Evolutionary conservation across 2,797 vertebrate genomes (phyloP), one percentile per base, ranked within the genome.

Genomic region (Trachurus trachurus): DNA sequence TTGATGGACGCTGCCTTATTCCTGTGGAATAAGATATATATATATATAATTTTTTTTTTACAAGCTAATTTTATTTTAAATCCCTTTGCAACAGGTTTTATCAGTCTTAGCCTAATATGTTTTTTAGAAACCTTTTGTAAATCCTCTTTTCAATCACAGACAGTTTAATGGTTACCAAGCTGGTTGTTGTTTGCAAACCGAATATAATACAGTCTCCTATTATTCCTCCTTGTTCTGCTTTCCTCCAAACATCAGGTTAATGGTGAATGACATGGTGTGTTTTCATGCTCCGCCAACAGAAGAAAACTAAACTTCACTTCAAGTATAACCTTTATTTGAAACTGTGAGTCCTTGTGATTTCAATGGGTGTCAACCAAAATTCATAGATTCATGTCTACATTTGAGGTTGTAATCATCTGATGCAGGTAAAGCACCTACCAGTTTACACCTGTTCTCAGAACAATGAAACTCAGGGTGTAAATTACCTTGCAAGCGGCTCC

Each of bases 1-100:
- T 69, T 54, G 40, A 86, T 75, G 49, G 79, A 63, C 47, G 10
- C 58, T 81, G 47, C 60, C 85, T 87, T 79, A 90, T 92, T 94
- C 91, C 83, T 89, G 70, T 92, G 93, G 89, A 94, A 90, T 89
- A 70, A 82, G 76, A 83, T 65, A 16, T 57, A 40, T 68, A 26
- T 66, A 7, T 37, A 7, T 34, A 7, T 26, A 26, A 26, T 1
- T 34, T 34, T 37, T 37, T 37, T 72, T 66, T 63, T 66, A 50
- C n/a, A 61, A 50, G 17, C 74, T 81, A 49, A 67, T 74, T 70
- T 82, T 78, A 78, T 80, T 86, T 63, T 8, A 39, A 59, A 53
- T 66, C 57, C 47, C 42, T 76, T 26, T 83, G 42, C 39, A 69
- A 57, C 66, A 59, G 77, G 70, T 56, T 72, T 56, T 22, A 19